A percentile compares a stretch with the other conserved stretches of the same genome.
These are phyloP conservation scores for Columba livia DNA, from an alignment of 2,113 vertebrate species.

Conservation along the genomic window DNA sequence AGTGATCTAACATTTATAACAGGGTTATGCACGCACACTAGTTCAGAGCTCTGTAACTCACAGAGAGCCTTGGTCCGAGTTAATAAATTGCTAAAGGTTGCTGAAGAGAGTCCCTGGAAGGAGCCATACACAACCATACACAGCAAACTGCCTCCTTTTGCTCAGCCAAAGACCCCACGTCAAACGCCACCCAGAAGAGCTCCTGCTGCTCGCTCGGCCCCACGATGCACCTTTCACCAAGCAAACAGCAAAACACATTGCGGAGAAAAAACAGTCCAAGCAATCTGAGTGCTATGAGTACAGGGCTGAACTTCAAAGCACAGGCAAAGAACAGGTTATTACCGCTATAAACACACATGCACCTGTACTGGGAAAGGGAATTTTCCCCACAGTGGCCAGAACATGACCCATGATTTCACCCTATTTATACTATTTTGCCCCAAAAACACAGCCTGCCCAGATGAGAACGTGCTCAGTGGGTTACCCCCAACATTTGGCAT, in stretches of 20 bases:
- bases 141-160: neutral
- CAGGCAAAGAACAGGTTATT: neutral
- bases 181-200: neutral
- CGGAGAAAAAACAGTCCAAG: neutral
- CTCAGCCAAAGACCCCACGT: neutral
- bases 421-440: neutral
- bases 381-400: neutral
- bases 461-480: neutral
- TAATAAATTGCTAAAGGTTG: neutral
- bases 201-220: neutral
- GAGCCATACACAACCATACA: neutral
- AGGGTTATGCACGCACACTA: neutral
- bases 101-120: neutral
- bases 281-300: fast-evolving
- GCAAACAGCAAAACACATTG: neutral
- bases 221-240: neutral
- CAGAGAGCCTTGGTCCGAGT: neutral
- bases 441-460: neutral
- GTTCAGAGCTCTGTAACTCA: neutral
- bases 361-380: neutral
- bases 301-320: neutral
- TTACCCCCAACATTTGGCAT: neutral
- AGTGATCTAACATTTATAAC: neutral
- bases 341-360: neutral
- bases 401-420: neutral